Conservation (phyloP, 1,140 invertebrate species). For the Berghia stephanieae region DNA sequence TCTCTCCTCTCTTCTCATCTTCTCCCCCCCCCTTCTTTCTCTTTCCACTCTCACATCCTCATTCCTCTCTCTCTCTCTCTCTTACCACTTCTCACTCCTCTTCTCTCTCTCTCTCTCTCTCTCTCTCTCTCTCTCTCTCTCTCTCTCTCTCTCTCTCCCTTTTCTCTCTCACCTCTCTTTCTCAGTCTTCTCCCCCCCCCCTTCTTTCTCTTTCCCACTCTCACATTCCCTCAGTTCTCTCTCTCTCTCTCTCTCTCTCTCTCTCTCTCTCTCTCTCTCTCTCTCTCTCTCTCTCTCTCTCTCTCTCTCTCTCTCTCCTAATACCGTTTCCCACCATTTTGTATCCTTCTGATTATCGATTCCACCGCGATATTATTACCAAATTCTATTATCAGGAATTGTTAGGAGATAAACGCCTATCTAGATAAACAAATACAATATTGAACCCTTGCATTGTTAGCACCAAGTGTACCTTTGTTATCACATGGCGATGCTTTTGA, state of each 20-base stretch:
- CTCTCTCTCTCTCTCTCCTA: background rate
- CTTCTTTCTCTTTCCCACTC: background rate
- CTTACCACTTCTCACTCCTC: background rate
- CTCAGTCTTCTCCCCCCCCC: background rate
- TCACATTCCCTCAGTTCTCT: background rate
- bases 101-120: background rate
- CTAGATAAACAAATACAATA: no score
- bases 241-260: background rate
- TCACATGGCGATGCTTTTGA: no score
- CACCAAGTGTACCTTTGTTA: no score
- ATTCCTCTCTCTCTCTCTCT: background rate
- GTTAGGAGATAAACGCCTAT: no score
- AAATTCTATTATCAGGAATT: no score
- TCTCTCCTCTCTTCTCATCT: background rate
- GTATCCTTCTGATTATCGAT: no score
- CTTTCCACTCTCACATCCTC: background rate
- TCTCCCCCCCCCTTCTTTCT: background rate
- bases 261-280: background rate
- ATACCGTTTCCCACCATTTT: no score
- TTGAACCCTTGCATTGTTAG: no score
- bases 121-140: slow-evolving; percentile 29
- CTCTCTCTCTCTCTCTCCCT: slow-evolving; percentile 26
- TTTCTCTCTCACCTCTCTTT: slow-evolving; percentile 1
- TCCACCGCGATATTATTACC: no score
- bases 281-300: background rate